phyloP scores from a whole-genome alignment of 2,113 vertebrate species.

The Lepidothrix coronata region DNA sequence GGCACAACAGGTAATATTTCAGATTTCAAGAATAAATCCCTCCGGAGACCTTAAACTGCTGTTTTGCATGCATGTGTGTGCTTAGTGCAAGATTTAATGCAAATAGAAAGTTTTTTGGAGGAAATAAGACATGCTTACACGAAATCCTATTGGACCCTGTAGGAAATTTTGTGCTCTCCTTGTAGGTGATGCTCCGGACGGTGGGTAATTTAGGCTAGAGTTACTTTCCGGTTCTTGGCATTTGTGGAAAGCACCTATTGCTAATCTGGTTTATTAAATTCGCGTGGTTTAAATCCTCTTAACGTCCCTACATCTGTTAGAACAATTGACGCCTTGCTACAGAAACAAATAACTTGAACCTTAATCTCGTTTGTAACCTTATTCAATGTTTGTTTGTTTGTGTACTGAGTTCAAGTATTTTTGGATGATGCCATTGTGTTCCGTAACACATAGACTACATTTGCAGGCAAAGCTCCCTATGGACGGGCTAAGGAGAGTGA shows the following conservation, averaged over 20 bases:
- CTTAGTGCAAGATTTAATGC: not conserved
- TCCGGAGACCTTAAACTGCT: not conserved
- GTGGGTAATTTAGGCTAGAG: conserved; percentile 1
- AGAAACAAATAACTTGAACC: conserved; percentile 80
- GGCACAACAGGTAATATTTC: conserved; percentile 71
- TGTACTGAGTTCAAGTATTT: conserved; percentile 59
- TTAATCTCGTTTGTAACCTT: conserved; percentile 87
- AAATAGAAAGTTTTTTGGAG: not conserved
- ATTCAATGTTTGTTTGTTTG: conserved; percentile 73
- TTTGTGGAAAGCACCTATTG: conserved; percentile 57
- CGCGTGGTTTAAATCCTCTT: conserved; percentile 83
- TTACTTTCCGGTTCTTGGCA: conserved; percentile 37
- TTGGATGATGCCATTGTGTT: conserved; percentile 63
- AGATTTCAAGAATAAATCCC: conserved; percentile 44
- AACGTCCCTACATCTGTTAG: conserved; percentile 81
- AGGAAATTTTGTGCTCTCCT: not conserved
- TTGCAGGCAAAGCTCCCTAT: not conserved
- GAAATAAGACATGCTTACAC: not conserved
- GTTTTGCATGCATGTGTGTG: not conserved
- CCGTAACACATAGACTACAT: not conserved
- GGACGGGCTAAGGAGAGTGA: not conserved
- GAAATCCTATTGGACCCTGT: not conserved
- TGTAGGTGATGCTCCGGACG: not conserved
- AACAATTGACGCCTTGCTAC: conserved; percentile 77
- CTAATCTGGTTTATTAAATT: conserved; percentile 78